Percentiles rank a stretch among this genome's conserved stretches.
Conservation (phyloP, 2,888 invertebrate species). For the Nephrotoma flavescens region DNA sequence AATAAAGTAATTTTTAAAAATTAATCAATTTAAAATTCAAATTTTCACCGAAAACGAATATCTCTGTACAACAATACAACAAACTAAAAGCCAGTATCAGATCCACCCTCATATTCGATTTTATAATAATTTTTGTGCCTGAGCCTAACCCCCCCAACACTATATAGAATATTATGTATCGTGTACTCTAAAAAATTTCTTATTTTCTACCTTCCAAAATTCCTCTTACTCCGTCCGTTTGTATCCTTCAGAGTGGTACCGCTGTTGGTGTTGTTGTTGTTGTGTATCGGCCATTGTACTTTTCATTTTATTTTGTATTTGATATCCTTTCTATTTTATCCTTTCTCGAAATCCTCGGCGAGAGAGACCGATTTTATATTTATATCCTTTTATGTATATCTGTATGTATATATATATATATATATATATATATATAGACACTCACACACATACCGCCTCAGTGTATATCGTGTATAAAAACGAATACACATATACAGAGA, state of each 20-base stretch:
- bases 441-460: not conserved
- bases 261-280: not conserved
- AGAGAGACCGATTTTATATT: not conserved
- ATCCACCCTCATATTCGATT: not conserved
- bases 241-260: not conserved
- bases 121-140: not conserved
- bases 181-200: not conserved
- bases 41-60: not conserved
- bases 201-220: not conserved
- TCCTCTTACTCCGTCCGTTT: not conserved
- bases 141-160: not conserved
- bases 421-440: not conserved
- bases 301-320: not conserved
- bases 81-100: not conserved
- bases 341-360: not conserved
- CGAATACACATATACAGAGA: not conserved
- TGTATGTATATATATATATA: not conserved
- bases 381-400: not conserved
- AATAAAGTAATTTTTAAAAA: not conserved
- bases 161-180: not conserved
- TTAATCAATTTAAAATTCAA: not conserved
- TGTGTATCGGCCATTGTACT: not conserved
- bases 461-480: not conserved
- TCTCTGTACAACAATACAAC: not conserved
- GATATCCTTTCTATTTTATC: not conserved